phyloP scores from a whole-genome alignment of 2,797 vertebrate genomes.

The Gobio occitaniae region DNA sequence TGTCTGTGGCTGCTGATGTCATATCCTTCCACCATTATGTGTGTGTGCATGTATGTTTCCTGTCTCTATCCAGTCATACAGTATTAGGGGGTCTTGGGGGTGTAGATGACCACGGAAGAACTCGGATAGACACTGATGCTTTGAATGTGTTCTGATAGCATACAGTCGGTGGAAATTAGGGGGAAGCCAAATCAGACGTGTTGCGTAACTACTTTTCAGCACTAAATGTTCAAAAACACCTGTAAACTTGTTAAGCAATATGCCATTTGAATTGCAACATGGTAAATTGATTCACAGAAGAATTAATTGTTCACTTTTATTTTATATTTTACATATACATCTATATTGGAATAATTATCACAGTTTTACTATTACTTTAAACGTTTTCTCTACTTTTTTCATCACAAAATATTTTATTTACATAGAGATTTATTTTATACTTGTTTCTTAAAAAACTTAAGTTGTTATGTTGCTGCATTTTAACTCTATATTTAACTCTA shows the following conservation, averaged over 20 bases:
- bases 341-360: neutral
- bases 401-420: neutral
- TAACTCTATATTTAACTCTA: too few species aligned
- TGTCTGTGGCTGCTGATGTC: conserved; percentile 91
- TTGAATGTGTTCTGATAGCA: conserved; percentile 14
- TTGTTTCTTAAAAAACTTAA: neutral
- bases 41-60: conserved; percentile 84
- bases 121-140: conserved; percentile 9
- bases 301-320: neutral
- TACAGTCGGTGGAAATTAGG: neutral
- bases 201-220: neutral
- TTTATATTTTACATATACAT: neutral
- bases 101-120: neutral
- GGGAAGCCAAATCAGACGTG: neutral
- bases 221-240: neutral
- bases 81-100: conserved; percentile 47
- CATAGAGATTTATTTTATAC: neutral
- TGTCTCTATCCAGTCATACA: conserved; percentile 84
- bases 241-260: neutral
- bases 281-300: neutral
- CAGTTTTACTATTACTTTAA: neutral
- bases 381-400: neutral
- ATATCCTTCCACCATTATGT: conserved; percentile 85
- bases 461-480: too few species aligned
- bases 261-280: neutral